Evolutionary conservation across 2,797 vertebrate genomes (phyloP).

Genomic region (Apogon talboti): DNA sequence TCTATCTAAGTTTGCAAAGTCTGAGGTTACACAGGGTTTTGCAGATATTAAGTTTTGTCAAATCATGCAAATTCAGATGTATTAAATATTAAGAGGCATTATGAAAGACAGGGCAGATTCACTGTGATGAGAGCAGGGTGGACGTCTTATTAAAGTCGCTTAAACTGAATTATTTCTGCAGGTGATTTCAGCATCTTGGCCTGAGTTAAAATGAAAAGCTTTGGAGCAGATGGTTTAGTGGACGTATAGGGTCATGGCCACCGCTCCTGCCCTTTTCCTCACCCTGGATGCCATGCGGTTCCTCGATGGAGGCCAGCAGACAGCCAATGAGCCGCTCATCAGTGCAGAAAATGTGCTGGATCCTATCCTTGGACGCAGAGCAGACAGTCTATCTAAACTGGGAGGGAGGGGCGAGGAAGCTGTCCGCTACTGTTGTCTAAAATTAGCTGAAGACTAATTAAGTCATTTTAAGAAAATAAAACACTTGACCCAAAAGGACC

Average conservation of each 20-base stretch:
- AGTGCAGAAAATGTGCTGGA: slow-evolving; percentile 62
- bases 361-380: slow-evolving; percentile 40
- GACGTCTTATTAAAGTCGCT: slow-evolving; percentile 3
- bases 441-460: background rate
- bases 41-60: slow-evolving; percentile 8
- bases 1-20: slow-evolving; percentile 25
- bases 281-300: slow-evolving; percentile 58
- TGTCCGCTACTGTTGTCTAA: slow-evolving; percentile 9
- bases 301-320: slow-evolving; percentile 51
- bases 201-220: slow-evolving; percentile 28
- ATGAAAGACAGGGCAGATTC: background rate
- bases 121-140: background rate
- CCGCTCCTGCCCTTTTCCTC: slow-evolving; percentile 54
- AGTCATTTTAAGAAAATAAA: background rate
- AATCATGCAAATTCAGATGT: slow-evolving; percentile 22
- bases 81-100: slow-evolving; percentile 19
- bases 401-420: background rate
- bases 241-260: slow-evolving; percentile 51
- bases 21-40: background rate
- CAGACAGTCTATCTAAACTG: slow-evolving; percentile 20
- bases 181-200: slow-evolving; percentile 9
- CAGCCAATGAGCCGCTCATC: slow-evolving; percentile 51
- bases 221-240: slow-evolving; percentile 59
- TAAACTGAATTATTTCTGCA: background rate
- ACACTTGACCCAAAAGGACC: background rate